These are phyloP conservation scores for Anastrepha obliqua DNA, from an alignment of 1,140 invertebrate species.

Conservation along the genomic window DNA sequence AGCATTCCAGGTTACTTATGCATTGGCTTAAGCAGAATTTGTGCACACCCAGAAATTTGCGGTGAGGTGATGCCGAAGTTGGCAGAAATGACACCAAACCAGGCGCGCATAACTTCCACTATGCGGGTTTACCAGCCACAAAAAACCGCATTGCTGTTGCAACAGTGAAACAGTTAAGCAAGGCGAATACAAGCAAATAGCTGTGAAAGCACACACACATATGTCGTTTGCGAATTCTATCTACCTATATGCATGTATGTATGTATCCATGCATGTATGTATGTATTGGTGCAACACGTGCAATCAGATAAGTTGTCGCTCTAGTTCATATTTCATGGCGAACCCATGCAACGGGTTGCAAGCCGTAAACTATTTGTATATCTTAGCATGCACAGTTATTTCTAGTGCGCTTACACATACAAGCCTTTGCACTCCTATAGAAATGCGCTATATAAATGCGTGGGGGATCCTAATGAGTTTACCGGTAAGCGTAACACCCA, in stretches of 20 bases:
- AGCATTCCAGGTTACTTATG: neutral
- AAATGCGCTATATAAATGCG: neutral
- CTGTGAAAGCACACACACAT: neutral
- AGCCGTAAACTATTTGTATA: no score
- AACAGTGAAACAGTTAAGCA: neutral
- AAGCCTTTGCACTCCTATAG: neutral
- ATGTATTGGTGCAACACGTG: neutral
- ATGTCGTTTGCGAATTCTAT: neutral
- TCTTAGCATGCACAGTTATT: no score
- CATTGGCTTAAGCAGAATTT: neutral
- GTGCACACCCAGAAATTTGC: neutral
- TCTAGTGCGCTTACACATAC: no score
- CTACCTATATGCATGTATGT: neutral
- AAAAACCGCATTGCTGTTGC: constrained; percentile 4
- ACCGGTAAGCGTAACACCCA: neutral
- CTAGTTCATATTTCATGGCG: no score
- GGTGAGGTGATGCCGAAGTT: neutral
- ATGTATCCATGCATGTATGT: neutral
- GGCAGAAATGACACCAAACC: neutral
- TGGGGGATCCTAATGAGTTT: neutral
- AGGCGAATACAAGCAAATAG: neutral
- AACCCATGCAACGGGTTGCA: no score
- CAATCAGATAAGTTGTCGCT: no score
- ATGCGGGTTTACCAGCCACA: neutral
- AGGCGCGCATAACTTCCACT: neutral